A percentile compares a stretch with the other conserved stretches of the same genome.
Evolutionary conservation across 1,140 invertebrate species (phyloP).

Genomic region (Daktulosphaira vitifoliae): DNA sequence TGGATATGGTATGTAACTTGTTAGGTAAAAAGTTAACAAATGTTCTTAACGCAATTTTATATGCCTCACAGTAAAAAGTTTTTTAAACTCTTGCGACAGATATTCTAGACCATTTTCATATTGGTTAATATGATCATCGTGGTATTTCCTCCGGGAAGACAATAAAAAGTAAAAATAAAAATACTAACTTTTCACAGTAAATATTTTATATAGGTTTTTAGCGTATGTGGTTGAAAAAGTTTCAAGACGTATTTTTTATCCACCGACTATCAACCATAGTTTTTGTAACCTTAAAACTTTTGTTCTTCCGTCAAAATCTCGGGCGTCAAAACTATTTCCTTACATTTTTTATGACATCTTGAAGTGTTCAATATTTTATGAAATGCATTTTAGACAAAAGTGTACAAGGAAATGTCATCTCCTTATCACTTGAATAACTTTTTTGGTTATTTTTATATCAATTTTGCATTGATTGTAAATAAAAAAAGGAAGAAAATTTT

Average conservation of each 20-base stretch:
- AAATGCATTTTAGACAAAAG: too few relatives aligned
- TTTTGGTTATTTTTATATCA: too few relatives aligned
- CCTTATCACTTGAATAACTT: too few relatives aligned
- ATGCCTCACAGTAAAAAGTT: neutral
- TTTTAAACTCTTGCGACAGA: neutral
- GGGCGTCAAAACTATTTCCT: neutral
- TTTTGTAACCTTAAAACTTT: constrained; percentile 24
- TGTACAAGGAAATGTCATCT: too few relatives aligned
- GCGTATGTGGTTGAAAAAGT: constrained; percentile 6
- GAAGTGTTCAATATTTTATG: too few relatives aligned
- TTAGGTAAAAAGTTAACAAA: neutral
- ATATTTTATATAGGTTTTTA: neutral
- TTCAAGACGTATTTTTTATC: constrained; percentile 29
- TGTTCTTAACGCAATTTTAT: neutral
- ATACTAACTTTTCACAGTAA: constrained; percentile 8
- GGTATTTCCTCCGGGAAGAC: constrained; percentile 8
- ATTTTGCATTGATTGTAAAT: too few relatives aligned
- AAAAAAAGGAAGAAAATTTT: too few relatives aligned
- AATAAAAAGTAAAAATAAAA: constrained; percentile 23
- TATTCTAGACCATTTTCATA: constrained; percentile 13
- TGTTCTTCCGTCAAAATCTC: constrained; percentile 17
- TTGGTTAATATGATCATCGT: constrained; percentile 2
- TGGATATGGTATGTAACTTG: neutral
- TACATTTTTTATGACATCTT: too few relatives aligned
- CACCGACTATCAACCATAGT: neutral